Evolutionary conservation across 1,140 invertebrate species (phyloP).

Genomic region (Aphidius ervi): DNA sequence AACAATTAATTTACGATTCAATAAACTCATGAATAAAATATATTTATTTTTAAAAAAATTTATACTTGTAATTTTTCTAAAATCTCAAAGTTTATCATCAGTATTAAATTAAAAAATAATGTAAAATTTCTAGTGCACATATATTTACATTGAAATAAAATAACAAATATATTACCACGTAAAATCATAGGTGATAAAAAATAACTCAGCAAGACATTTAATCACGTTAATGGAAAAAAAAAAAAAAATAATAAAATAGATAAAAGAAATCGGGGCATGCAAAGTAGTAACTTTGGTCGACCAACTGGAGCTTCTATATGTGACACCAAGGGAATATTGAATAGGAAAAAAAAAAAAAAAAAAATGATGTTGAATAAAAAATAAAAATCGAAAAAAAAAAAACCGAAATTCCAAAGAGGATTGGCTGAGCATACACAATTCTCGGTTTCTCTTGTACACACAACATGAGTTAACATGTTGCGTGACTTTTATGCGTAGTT

Average conservation of each 20-base stretch:
- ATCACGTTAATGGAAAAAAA: constrained; percentile 48
- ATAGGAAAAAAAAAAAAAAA: constrained; percentile 18
- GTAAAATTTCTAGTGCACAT: no score
- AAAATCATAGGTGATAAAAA: not conserved
- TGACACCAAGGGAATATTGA: no score
- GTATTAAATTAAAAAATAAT: no score
- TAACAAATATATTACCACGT: not conserved
- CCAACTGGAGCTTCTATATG: no score
- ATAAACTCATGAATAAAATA: not conserved
- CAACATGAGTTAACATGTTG: constrained; percentile 19
- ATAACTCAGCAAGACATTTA: constrained; percentile 32
- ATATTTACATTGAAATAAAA: no score
- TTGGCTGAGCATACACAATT: constrained; percentile 4
- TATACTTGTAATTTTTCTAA: no score
- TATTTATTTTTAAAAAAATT: no score
- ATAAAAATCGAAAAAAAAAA: no score
- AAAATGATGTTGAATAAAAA: constrained; percentile 14
- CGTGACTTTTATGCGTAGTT: constrained; percentile 29
- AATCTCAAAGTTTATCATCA: no score
- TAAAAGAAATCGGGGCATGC: constrained; percentile 29
- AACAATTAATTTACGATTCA: constrained; percentile 6
- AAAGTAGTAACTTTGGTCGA: constrained; percentile 24
- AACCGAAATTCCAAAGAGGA: constrained; percentile 14
- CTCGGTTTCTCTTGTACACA: not conserved
- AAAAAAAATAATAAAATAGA: constrained; percentile 27